Percentiles rank a stretch among this genome's conserved stretches.
phyloP scores from a whole-genome alignment of 2,113 vertebrate genomes.

The Sitta europaea region DNA sequence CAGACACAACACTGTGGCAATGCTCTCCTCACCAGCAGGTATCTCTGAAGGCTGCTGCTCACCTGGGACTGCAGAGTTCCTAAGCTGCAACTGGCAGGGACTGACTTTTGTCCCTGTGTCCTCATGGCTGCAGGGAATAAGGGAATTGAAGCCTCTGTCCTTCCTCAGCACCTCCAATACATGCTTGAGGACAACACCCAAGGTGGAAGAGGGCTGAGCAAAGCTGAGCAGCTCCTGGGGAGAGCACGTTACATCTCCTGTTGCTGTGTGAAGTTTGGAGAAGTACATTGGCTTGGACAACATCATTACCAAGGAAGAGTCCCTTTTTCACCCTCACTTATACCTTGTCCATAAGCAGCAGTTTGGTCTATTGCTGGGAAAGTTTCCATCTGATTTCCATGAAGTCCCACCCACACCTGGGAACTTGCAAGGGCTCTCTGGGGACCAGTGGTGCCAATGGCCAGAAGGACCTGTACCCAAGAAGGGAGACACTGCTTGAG shows the following conservation, averaged over 20 bases:
- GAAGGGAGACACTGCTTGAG: fast-evolving
- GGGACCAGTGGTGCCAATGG: fast-evolving
- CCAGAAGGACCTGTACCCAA: neutral
- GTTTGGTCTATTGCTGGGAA: neutral
- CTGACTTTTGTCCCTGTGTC: neutral
- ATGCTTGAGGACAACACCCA: neutral
- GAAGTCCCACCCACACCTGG: neutral
- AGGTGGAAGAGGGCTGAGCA: neutral
- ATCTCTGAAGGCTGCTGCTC: neutral
- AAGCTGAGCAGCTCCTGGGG: neutral
- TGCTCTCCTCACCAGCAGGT: neutral
- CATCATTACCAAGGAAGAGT: neutral
- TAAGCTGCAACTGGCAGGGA: neutral
- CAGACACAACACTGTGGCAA: fast-evolving
- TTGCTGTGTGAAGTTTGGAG: neutral
- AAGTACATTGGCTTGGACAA: neutral
- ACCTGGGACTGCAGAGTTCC: neutral
- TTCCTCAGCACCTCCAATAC: neutral
- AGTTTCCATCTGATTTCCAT: neutral
- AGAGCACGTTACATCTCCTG: neutral
- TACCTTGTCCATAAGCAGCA: neutral
- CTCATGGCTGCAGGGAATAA: neutral
- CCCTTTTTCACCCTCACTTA: neutral
- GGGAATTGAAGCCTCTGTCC: neutral
- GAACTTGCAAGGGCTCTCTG: neutral